Base-by-base conservation (phyloP, 2,113 vertebrate genomes). In the Prochilodus magdalenae region DNA sequence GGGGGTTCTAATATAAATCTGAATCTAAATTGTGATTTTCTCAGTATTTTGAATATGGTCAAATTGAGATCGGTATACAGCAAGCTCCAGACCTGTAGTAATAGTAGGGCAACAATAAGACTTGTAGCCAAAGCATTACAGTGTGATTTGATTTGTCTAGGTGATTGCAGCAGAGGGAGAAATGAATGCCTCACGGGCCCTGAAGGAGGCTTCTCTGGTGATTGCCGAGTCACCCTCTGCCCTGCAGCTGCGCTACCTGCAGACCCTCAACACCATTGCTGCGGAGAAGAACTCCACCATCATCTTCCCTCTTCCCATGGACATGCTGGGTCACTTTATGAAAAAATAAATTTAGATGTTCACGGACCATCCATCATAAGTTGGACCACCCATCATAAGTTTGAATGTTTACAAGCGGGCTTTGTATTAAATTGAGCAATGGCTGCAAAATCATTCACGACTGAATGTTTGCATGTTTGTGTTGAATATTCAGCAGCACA, bases 251-350 rank as follows among this genome's bases (percentile, higher is more conserved):
- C 90, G 91, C 55, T 97, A 96, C 91, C 91, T 98, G 76, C 96
- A 97, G 89, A 95, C 94, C 0, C 90, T 97, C 72, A 93, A 76
- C 88, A 94, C 94, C 0, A 93, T 98, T 1, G 96, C 97, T 29
- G 89, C 94, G 0, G 94, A 97, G 91, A 97, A 98, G 90, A 98
- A 97, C 89, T 98, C 96, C 84, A 97, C 96, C 63, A 96, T 97
- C 60, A 90, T 97, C 84, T 97, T 98, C 87, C 96, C 96, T 59
- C 90, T 98, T 86, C 97, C 97, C 75, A 91, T 97, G 71, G 95
- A 96, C 20, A 2, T 97, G 0, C 81, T 97, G 0, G 87, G 90
- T 53, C 93, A 88, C 83, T 93, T 95, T 11, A 82, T 95, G 62
- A 71, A 77, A 62, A 84, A 77, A 30, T 86, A 40, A 95, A 93